These are phyloP conservation scores for Tetranychus urticae DNA, from an alignment of 1,140 invertebrate species.

Conservation along the genomic window DNA sequence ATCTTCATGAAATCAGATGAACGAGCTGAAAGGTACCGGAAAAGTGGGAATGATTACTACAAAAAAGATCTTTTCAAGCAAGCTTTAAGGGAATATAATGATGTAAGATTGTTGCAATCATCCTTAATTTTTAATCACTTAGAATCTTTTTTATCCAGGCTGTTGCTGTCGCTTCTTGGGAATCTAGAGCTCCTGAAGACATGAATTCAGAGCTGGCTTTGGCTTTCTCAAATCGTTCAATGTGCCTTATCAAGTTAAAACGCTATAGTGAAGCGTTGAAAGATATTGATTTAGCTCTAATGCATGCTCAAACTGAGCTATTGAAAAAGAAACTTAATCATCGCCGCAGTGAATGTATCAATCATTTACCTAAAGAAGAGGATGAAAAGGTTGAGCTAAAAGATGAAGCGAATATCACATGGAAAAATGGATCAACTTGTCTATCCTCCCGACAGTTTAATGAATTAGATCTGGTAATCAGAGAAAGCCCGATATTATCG, in stretches of 20 bases:
- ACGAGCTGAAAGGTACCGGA: neutral
- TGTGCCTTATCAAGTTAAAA: neutral
- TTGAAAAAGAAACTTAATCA: neutral
- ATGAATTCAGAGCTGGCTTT: neutral
- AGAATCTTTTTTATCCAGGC: neutral
- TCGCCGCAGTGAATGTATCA: neutral
- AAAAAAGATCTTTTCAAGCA: neutral
- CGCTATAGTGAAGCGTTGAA: neutral
- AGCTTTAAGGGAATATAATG: neutral
- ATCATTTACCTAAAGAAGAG: neutral
- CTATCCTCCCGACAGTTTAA: neutral
- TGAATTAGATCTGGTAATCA: neutral
- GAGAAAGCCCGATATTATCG: neutral
- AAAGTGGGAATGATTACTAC: neutral
- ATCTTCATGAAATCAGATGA: neutral
- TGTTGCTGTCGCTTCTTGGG: too few relatives aligned
- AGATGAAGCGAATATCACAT: neutral
- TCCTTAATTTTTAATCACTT: neutral
- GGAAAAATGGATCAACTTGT: neutral
- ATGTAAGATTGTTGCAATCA: neutral
- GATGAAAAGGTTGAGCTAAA: neutral
- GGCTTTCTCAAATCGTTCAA: neutral
- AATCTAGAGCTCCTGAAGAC: neutral
- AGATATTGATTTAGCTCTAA: neutral
- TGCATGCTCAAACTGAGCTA: neutral